Percentiles rank a stretch among this genome's conserved stretches.
Conservation (phyloP, 2,113 vertebrate species). For the Pan paniscus region DNA sequence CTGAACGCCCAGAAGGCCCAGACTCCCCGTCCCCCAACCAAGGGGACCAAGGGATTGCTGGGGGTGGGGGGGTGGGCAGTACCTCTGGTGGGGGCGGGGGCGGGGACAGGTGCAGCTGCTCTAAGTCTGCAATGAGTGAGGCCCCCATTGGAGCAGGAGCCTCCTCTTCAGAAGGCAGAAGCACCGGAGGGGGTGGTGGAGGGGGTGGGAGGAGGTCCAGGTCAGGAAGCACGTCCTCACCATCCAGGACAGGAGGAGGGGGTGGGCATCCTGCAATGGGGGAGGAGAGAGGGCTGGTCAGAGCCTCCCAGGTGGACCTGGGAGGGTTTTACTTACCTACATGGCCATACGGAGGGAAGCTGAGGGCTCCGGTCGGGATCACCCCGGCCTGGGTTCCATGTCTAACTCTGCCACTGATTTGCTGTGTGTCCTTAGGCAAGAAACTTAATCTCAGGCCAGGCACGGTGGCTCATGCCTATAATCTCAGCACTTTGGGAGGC, state of each 20-base stretch:
- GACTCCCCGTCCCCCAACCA: fast-evolving
- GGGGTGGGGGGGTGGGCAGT: conserved; percentile 60
- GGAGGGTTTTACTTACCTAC: neutral
- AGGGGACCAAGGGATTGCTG: conserved; percentile 30
- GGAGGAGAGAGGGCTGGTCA: neutral
- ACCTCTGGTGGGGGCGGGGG: conserved; percentile 75
- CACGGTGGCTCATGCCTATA: no score
- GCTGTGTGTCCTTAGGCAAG: neutral
- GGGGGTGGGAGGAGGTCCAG: conserved; percentile 69
- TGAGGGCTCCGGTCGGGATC: neutral
- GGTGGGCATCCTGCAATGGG: conserved; percentile 55
- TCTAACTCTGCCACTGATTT: neutral
- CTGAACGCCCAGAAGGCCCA: neutral
- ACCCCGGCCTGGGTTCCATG: neutral
- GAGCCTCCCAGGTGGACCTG: neutral
- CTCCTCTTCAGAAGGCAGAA: neutral
- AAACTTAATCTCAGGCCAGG: neutral
- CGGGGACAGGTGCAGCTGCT: conserved; percentile 76
- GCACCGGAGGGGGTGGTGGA: neutral
- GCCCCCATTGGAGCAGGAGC: fast-evolving
- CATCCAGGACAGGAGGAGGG: neutral
- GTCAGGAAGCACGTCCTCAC: neutral
- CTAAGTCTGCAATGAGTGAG: conserved; percentile 68
- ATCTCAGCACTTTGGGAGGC: no score
- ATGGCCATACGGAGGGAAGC: fast-evolving